Conservation (phyloP, 2,113 vertebrate genomes). For the Triplophysa dalaica region DNA sequence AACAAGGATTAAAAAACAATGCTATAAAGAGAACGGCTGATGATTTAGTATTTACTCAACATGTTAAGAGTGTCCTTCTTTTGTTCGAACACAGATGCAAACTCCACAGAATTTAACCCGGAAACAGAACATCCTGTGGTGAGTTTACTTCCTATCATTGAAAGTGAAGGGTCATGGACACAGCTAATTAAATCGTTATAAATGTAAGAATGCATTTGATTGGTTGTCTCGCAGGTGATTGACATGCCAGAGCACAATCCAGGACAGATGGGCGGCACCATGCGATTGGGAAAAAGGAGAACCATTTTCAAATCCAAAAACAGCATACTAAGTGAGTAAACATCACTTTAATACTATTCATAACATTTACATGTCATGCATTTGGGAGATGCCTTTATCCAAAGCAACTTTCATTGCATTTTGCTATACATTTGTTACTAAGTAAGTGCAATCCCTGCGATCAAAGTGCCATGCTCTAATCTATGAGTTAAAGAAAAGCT, state of each 20-base stretch:
- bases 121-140: slow-evolving; percentile 90
- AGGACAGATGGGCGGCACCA: slow-evolving; percentile 96
- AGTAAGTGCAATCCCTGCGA: no score
- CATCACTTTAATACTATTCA: neutral
- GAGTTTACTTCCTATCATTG: slow-evolving; percentile 51
- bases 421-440: no score
- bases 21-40: no score
- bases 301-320: slow-evolving; percentile 88
- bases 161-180: neutral
- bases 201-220: neutral
- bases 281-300: slow-evolving; percentile 93
- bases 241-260: slow-evolving; percentile 99
- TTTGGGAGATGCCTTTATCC: no score
- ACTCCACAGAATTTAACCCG: slow-evolving; percentile 93
- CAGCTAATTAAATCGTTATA: neutral
- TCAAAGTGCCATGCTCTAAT: no score
- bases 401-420: no score
- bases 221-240: slow-evolving; percentile 78
- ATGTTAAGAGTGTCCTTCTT: neutral
- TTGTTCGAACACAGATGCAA: slow-evolving; percentile 80
- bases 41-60: no score
- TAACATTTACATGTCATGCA: neutral
- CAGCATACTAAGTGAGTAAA: slow-evolving; percentile 83
- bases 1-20: no score
- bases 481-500: no score